Evolutionary conservation across 2,797 vertebrate species (phyloP).

Genomic region (Sorex maritimensis): DNA sequence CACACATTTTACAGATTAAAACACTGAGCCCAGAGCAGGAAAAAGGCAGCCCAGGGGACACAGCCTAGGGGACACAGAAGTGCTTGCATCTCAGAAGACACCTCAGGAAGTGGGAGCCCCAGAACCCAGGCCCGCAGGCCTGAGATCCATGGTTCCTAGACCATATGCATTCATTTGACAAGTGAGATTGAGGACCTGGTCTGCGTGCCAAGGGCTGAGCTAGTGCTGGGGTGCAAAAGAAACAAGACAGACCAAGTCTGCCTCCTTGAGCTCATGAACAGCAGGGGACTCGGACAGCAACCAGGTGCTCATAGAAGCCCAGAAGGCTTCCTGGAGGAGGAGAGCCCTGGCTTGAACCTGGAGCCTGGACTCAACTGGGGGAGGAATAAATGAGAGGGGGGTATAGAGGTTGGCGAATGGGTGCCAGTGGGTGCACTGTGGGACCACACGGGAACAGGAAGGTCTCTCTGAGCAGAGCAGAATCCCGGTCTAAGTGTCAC

Average conservation of each 20-base stretch:
- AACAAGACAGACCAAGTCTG: neutral
- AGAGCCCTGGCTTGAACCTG: neutral
- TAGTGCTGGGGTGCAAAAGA: neutral
- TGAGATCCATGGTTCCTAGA: neutral
- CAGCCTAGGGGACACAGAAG: neutral
- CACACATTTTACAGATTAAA: neutral
- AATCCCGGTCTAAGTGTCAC: too few species aligned
- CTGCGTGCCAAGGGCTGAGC: neutral
- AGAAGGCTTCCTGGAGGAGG: conserved; percentile 21
- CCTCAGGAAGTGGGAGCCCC: neutral
- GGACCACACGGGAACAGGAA: neutral
- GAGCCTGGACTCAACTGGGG: neutral
- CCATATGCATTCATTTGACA: neutral
- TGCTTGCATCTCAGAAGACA: neutral
- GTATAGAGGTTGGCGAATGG: neutral
- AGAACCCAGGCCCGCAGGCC: neutral
- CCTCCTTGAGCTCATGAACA: neutral
- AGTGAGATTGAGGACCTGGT: neutral
- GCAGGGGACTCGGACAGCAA: neutral
- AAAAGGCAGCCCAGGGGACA: neutral
- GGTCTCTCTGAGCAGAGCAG: neutral
- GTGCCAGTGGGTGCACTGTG: neutral
- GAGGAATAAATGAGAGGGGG: neutral
- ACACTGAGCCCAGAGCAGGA: neutral
- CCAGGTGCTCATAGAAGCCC: neutral